Evolutionary conservation across 2,888 invertebrate species (phyloP), one percentile per base, ranked within the genome.

Genomic region (Philereme transversata): DNA sequence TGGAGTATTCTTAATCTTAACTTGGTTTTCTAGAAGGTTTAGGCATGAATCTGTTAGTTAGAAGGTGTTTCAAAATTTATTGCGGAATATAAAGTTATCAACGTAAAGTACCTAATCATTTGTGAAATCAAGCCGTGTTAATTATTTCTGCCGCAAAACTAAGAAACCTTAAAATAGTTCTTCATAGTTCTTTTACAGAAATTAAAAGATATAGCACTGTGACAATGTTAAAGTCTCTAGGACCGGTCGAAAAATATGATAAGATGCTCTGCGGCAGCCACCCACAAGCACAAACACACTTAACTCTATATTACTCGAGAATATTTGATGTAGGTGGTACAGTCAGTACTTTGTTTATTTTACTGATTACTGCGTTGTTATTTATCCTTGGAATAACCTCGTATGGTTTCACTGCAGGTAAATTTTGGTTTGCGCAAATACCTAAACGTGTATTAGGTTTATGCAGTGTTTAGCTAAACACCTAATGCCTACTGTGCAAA

Each of bases 271-370:
- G 45, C 48, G 50, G 33, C 11, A 62, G 41, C 49, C 57, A 58
- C 60, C 53, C 68, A 62, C 53, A 59, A 34, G 40, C 56, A 54
- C 57, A 65, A 48, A 56, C 64, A 67, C 67, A 70, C 57, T 64
- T 63, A 69, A 64, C 68, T 66, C 56, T 55, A 65, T 69, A 75
- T 73, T 70, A 69, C 73, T 64, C 41, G 52, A 49, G 60, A 60
- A 68, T 74, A 72, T 75, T 72, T 73, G 72, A 65, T 59, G 64
- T 62, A 61, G 61, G 63, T 75, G 70, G 68, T 64, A 65, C 60
- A 65, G 68, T 73, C 66, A 70, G 68, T 74, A 67, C 71, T 63
- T 70, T 78, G 71, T 79, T 79, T 77, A 65, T 72, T 71, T 60
- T 62, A 67, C 70, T 71, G 75, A 77, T 63, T 63, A 59, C 48